Conservation (phyloP, 2,888 invertebrate genomes). For the Drosophila atroscutellata region DNA sequence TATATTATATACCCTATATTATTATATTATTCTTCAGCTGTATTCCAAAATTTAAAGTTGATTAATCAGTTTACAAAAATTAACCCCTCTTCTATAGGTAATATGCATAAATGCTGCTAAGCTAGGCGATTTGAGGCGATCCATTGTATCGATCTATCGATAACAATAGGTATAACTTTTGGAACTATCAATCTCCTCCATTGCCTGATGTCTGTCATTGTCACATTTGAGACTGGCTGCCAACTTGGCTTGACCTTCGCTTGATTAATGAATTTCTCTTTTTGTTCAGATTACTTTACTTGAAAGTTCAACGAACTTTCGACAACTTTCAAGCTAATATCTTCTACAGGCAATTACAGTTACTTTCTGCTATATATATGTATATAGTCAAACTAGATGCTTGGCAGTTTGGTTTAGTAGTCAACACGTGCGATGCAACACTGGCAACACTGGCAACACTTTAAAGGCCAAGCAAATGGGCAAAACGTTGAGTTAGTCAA, state of each 20-base stretch:
- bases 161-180: not conserved
- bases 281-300: not conserved
- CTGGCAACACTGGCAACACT: constrained; percentile 35
- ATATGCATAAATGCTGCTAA: no score
- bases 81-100: no score
- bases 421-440: constrained; percentile 36
- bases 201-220: not conserved
- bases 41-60: not conserved
- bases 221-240: not conserved
- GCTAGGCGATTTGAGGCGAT: not conserved
- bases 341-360: not conserved
- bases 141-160: not conserved
- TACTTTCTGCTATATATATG: not conserved
- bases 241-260: not conserved
- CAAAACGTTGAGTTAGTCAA: constrained; percentile 26
- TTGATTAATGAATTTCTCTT: not conserved
- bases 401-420: constrained; percentile 34
- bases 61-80: not conserved
- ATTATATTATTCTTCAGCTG: not conserved
- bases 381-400: not conserved
- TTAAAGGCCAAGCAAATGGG: constrained; percentile 38
- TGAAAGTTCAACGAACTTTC: not conserved
- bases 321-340: not conserved
- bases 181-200: not conserved
- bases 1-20: not conserved